Evolutionary conservation across 2,113 vertebrate genomes (phyloP).

Genomic region (Hyaena hyaena): DNA sequence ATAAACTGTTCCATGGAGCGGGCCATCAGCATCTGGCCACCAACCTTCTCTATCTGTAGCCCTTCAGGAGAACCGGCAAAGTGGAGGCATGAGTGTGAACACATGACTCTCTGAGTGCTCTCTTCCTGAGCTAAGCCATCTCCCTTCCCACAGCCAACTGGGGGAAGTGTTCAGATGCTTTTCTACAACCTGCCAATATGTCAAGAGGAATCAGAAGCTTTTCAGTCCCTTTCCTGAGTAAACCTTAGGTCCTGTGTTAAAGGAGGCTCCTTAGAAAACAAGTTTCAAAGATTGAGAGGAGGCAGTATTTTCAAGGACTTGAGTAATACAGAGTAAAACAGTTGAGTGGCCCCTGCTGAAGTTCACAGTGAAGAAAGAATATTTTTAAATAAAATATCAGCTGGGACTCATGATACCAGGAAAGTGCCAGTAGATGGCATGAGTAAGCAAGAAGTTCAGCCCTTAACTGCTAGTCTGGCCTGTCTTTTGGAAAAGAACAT

Average conservation of each 20-base stretch:
- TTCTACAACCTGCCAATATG: background rate
- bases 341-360: background rate
- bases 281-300: background rate
- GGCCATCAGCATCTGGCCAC: background rate
- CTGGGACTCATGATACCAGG: background rate
- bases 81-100: background rate
- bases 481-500: background rate
- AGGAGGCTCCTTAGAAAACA: background rate
- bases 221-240: background rate
- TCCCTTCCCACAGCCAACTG: background rate
- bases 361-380: background rate
- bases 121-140: background rate
- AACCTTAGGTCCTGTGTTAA: background rate
- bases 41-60: background rate
- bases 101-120: background rate
- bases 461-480: background rate
- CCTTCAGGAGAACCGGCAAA: background rate
- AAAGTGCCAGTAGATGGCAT: slow-evolving; percentile 57
- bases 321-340: background rate
- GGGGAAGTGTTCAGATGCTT: background rate
- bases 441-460: background rate
- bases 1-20: background rate
- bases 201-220: background rate
- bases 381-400: background rate
- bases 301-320: background rate